Evolutionary conservation across 2,888 invertebrate genomes (phyloP).

Genomic region (Ditylenchus weischeri): DNA sequence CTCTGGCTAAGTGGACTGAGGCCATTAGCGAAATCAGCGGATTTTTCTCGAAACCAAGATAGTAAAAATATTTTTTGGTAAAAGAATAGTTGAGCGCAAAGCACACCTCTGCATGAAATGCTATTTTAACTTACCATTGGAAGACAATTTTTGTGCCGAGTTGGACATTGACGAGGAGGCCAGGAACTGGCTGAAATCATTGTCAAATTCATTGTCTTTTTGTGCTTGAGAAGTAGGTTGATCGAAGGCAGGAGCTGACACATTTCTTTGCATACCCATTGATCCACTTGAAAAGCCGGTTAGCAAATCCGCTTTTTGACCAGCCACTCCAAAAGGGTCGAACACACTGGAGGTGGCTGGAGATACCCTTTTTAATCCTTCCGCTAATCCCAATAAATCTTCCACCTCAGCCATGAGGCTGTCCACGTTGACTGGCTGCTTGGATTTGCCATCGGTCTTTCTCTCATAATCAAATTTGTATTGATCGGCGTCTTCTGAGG

Average conservation of each 20-base stretch:
- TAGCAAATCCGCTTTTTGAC: background rate
- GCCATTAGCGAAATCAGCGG: too few species aligned
- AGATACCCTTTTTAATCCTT: background rate
- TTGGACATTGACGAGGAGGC: background rate
- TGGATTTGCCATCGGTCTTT: conserved; percentile 14
- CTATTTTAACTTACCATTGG: background rate
- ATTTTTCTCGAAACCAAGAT: too few species aligned
- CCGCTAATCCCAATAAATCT: conserved; percentile 16
- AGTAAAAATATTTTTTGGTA: too few species aligned
- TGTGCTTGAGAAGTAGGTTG: background rate
- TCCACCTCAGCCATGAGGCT: conserved; percentile 24
- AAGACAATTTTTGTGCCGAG: conserved; percentile 1
- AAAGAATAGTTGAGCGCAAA: too few species aligned
- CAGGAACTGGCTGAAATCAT: conserved; percentile 1
- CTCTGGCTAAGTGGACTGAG: too few species aligned
- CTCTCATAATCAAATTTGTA: conserved; percentile 43
- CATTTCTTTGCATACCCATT: conserved; percentile 38
- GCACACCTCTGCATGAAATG: too few species aligned
- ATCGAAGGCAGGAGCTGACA: conserved; percentile 37
- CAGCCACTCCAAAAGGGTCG: conserved; percentile 19
- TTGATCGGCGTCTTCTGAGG: conserved; percentile 35
- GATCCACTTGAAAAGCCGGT: conserved; percentile 5
- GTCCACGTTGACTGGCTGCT: conserved; percentile 16
- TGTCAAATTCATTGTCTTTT: conserved; percentile 4
- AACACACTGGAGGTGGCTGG: conserved; percentile 23